Evolutionary conservation across 2,888 invertebrate species (phyloP).

Genomic region (Macaria notata): DNA sequence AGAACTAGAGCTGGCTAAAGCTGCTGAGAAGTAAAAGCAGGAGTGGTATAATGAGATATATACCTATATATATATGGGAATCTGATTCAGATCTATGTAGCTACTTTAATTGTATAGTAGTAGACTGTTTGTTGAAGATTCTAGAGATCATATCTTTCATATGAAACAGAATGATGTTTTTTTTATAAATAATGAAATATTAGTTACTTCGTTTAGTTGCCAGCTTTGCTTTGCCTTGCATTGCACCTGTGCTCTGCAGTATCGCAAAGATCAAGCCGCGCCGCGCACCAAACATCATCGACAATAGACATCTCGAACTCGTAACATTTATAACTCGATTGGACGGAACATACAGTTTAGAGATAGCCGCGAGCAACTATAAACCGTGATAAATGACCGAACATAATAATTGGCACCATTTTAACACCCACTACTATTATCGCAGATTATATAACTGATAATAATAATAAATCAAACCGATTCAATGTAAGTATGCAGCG

Average conservation of each 20-base stretch:
- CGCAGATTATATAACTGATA: conserved; percentile 21
- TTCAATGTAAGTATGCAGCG: conserved; percentile 7
- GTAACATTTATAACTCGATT: conserved; percentile 14
- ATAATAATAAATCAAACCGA: conserved; percentile 14
- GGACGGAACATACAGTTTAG: conserved; percentile 14
- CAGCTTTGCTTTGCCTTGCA: too few species aligned
- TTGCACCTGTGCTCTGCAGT: not conserved
- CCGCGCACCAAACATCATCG: conserved; percentile 16
- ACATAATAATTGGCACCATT: conserved; percentile 26
- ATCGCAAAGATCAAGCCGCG: not conserved
- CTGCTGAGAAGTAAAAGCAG: too few species aligned
- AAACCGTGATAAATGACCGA: conserved; percentile 21
- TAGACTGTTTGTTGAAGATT: too few species aligned
- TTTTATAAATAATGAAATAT: too few species aligned
- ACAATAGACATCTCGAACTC: conserved; percentile 13
- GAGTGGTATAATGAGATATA: too few species aligned
- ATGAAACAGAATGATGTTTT: too few species aligned
- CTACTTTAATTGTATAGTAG: too few species aligned
- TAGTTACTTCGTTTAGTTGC: too few species aligned
- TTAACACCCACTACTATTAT: conserved; percentile 23
- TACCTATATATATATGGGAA: too few species aligned
- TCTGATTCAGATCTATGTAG: too few species aligned
- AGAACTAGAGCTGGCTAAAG: not conserved
- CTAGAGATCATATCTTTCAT: too few species aligned
- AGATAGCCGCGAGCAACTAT: conserved; percentile 17